Conservation (phyloP, 2,797 vertebrate genomes). For the Cuculus canorus region DNA sequence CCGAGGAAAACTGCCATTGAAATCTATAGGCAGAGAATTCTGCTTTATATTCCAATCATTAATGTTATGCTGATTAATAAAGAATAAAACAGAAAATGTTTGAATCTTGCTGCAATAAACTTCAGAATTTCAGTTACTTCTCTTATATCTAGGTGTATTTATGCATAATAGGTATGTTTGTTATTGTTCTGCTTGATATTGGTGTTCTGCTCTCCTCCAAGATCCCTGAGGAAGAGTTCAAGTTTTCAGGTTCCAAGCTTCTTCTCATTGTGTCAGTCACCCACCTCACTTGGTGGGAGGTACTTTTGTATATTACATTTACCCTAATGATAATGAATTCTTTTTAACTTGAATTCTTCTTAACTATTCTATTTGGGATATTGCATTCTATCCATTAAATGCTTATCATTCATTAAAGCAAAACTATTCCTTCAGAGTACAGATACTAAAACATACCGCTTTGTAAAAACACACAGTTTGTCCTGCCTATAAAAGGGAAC, state of each 20-base stretch:
- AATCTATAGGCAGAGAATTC: neutral
- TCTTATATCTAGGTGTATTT: neutral
- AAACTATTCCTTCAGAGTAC: neutral
- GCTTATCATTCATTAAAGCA: neutral
- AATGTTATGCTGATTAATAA: neutral
- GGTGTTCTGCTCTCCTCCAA: neutral
- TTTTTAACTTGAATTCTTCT: neutral
- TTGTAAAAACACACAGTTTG: neutral
- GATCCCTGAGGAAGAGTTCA: neutral
- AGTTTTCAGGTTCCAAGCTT: neutral
- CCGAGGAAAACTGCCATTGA: neutral
- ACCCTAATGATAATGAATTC: neutral
- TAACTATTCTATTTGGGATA: neutral
- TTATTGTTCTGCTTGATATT: neutral
- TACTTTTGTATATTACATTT: conserved; percentile 19
- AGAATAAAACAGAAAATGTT: neutral
- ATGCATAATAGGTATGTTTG: neutral
- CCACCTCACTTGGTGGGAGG: neutral
- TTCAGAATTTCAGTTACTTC: neutral
- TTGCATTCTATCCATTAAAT: neutral
- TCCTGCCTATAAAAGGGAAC: neutral
- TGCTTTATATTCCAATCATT: neutral
- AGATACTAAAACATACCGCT: neutral
- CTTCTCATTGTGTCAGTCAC: neutral
- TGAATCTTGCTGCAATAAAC: neutral